Percentiles rank a stretch among this genome's conserved stretches.
These are phyloP conservation scores for Lemur catta DNA, from an alignment of 2,797 vertebrate genomes.

Conservation along the genomic window DNA sequence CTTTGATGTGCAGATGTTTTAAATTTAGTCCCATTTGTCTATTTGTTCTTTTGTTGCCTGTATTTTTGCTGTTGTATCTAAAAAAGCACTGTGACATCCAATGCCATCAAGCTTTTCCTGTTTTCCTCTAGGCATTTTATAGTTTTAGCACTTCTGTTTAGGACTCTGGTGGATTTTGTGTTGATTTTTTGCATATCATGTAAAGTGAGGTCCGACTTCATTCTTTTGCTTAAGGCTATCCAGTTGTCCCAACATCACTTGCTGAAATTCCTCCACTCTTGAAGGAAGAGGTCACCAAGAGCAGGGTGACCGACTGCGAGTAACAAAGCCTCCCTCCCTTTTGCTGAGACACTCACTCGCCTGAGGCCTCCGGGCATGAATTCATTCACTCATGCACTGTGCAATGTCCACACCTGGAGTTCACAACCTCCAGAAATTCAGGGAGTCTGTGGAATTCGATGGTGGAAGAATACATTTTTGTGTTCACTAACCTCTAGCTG, in stretches of 20 bases:
- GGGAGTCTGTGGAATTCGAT: background rate
- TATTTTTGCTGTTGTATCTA: background rate
- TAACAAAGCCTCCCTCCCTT: background rate
- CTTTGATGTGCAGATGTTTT: background rate
- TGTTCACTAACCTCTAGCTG: background rate
- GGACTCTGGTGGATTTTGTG: background rate
- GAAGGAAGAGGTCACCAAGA: background rate
- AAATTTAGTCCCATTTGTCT: background rate
- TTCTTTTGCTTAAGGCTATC: background rate
- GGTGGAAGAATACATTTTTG: background rate
- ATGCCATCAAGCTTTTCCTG: background rate
- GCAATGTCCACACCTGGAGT: background rate
- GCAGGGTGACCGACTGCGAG: background rate
- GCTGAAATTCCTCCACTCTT: conserved; percentile 28
- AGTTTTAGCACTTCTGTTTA: background rate
- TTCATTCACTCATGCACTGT: background rate
- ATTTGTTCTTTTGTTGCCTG: conserved; percentile 3
- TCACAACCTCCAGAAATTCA: background rate
- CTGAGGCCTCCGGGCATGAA: background rate
- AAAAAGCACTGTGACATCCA: background rate
- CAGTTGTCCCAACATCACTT: background rate
- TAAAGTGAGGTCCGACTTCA: background rate
- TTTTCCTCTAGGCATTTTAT: background rate
- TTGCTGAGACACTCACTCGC: background rate
- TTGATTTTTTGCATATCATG: background rate